phyloP scores from a whole-genome alignment of 2,113 vertebrate species.

The Pao palembangensis region DNA sequence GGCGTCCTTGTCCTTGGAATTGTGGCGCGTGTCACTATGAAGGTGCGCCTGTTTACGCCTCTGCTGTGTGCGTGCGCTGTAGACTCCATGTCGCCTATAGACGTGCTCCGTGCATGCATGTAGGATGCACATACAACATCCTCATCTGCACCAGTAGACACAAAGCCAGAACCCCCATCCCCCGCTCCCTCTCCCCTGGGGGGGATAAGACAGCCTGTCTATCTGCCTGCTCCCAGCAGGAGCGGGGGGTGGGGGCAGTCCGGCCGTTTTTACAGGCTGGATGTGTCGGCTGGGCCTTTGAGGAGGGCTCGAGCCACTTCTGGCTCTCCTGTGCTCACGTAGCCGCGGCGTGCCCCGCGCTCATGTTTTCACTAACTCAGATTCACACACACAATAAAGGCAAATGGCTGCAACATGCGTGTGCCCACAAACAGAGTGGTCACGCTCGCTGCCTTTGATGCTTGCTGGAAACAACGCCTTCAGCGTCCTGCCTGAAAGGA shows the following conservation, averaged over 20 bases:
- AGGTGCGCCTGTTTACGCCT: slow-evolving; percentile 9
- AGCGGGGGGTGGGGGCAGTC: slow-evolving; percentile 44
- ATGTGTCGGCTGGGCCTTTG: slow-evolving; percentile 50
- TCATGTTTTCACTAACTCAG: slow-evolving; percentile 24
- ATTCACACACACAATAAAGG: neutral
- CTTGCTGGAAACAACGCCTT: neutral
- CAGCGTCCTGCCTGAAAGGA: neutral
- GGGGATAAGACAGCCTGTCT: slow-evolving; percentile 67
- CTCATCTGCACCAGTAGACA: slow-evolving; percentile 42
- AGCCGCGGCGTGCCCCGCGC: slow-evolving; percentile 35
- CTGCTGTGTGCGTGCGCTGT: neutral
- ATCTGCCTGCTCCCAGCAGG: slow-evolving; percentile 57
- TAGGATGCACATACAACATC: slow-evolving; percentile 32
- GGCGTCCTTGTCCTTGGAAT: slow-evolving; percentile 6
- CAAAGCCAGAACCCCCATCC: slow-evolving; percentile 44
- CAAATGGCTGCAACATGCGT: slow-evolving; percentile 7
- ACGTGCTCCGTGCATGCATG: slow-evolving; percentile 21
- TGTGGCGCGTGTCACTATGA: slow-evolving; percentile 4
- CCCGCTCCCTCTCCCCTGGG: slow-evolving; percentile 47
- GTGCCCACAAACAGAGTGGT: neutral
- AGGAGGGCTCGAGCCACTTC: slow-evolving; percentile 45
- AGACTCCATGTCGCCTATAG: neutral
- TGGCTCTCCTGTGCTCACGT: slow-evolving; percentile 63
- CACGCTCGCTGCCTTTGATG: neutral
- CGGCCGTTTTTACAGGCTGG: slow-evolving; percentile 57